phyloP scores from a whole-genome alignment of 2,888 invertebrate species.

The Cheilosia urbana region DNA sequence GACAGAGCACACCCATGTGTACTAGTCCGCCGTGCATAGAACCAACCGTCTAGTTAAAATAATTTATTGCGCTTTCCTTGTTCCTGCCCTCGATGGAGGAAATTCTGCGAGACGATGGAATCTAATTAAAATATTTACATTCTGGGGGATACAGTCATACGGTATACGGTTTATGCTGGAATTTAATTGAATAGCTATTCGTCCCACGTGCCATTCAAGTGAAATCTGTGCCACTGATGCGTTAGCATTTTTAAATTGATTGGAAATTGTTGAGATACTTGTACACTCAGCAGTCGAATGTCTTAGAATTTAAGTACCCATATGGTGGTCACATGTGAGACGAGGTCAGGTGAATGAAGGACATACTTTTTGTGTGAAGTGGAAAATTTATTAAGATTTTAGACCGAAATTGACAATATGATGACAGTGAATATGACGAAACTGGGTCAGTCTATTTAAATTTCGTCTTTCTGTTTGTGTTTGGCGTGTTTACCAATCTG shows the following conservation, averaged over 20 bases:
- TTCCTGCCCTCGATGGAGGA: constrained; percentile 27
- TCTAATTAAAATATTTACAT: constrained; percentile 71
- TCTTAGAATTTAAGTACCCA: constrained; percentile 39
- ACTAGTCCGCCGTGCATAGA: constrained; percentile 32
- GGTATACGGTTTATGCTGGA: constrained; percentile 23
- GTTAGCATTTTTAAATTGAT: constrained; percentile 57
- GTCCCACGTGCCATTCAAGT: constrained; percentile 65
- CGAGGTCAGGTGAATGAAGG: constrained; percentile 52
- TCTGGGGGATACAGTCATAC: constrained; percentile 36
- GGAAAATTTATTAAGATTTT: background rate
- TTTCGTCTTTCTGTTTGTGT: too few species aligned
- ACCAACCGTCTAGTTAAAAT: constrained; percentile 52
- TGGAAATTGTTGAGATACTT: constrained; percentile 65
- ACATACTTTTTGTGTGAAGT: background rate
- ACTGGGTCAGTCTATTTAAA: too few species aligned
- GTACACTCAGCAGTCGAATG: constrained; percentile 4
- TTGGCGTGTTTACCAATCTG: too few species aligned
- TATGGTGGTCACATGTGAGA: constrained; percentile 52
- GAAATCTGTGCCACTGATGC: constrained; percentile 58
- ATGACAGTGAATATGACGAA: too few species aligned
- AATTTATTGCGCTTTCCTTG: constrained; percentile 58
- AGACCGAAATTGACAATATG: too few species aligned
- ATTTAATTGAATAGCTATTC: constrained; percentile 61
- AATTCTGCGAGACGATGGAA: constrained; percentile 69
- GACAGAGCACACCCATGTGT: constrained; percentile 47